Evolutionary conservation across 2,888 invertebrate genomes (phyloP), one percentile per base, ranked within the genome.

Genomic region (Danaus chrysippus): DNA sequence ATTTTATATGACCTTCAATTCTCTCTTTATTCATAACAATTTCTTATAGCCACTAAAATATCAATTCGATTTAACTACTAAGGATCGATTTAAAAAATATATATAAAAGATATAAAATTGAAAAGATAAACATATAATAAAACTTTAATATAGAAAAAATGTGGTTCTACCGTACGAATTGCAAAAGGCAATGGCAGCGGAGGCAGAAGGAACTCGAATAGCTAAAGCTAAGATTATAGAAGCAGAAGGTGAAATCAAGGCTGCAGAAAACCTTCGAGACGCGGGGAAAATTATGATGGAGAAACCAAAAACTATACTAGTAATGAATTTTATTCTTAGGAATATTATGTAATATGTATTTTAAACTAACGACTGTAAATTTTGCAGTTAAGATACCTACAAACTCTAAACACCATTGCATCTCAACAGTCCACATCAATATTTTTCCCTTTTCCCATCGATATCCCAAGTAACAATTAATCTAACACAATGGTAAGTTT

Each of bases 171-270:
- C 85, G 13, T 72, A 63, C 61, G 83, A 81, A 34, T 68, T 85
- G 12, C 84, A 85, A 77, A 82, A 75, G 67, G 84, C 84, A 41
- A 83, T 85, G 82, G 84, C 85, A 10, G 79, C 83, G 10, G 84
- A 84, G 68, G 83, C 84, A 8, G 85, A 84, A 70, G 82, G 79
- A 1, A 79, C 23, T 34, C 23, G 84, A 6, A 61, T 78, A 46
- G 85, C 78, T 15, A 83, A 79, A 76, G 84, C 83, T 5, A 84
- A 82, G 70, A 74, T 84, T 10, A 84, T 85, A 53, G 84, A 82
- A 70, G 78, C 84, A 0, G 74, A 82, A 71, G 84, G 83, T 15
- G 84, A 84, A 78, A 82, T 84, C 56, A 78, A 81, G 72, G 77
- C 84, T 5, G 83, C 84, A 0, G 79, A 83, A 68, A 78, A 78